Base-by-base conservation (phyloP, 2,888 invertebrate species). In the Metacarcinus magister region DNA sequence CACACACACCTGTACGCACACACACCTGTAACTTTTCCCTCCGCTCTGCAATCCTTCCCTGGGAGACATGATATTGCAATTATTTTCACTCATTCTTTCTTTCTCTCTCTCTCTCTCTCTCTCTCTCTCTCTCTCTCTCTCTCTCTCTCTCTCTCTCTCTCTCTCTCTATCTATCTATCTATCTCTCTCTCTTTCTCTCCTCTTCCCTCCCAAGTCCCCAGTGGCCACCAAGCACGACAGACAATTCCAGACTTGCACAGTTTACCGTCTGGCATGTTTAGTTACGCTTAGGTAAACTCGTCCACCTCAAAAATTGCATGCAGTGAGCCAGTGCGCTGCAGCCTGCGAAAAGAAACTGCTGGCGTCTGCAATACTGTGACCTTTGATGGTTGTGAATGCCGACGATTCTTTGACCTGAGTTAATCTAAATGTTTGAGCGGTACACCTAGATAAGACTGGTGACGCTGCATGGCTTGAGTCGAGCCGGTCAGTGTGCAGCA, bases 311-410 rank as follows among this genome's bases (percentile, higher is more conserved):
- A 67, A 23, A 67, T 67, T 67, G 32, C 82, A 32, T 28, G 32
- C 82, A 32, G 32, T 13, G 82, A 82, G 32, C 0, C 32, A 28
- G 28, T 10, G 32, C 5, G 28, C 82, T 8, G 82, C 82, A 5
- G 82, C 8, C 32, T 13, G 82, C 10, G 28, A 28, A 32, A 82
- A 13, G 32, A 82, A 82, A 10, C 82, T 28, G 10, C 82, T n/a
- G 82, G 82, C 32, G 82, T 82, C 82, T 82, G 82, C 82, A 82
- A 82, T 82, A 82, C 8, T 32, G 82, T 82, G 82, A 28, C 82
- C 28, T 82, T 82, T 82, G 82, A 28, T 32, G 82, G 82, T 8
- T 82, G 28, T 82, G 82, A 82, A 23, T 28, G 32, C 19, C 82
- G 28, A 32, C 5, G 82, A n/a, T 32, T 82, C 32, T 13, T 82